Percentiles rank a stretch among this genome's conserved stretches.
phyloP scores from a whole-genome alignment of 2,797 vertebrate genomes.

The Tolypeutes matacus region DNA sequence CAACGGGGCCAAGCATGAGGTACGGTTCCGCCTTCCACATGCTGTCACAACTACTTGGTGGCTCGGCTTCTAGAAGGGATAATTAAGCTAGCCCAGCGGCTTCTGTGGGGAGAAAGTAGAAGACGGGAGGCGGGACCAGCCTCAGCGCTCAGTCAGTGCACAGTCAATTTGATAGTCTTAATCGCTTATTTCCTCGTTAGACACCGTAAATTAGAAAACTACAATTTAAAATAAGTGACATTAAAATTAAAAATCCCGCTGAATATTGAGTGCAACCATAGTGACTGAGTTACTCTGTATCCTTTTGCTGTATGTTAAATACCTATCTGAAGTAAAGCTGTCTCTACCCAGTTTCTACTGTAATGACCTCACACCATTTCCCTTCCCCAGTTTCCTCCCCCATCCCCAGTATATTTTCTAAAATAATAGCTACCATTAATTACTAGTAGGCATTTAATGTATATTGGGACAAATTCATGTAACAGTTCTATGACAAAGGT shows the following conservation, averaged over 20 bases:
- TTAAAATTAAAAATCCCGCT: background rate
- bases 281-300: background rate
- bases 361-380: background rate
- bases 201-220: background rate
- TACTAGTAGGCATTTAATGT: constrained; percentile 29
- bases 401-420: background rate
- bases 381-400: background rate
- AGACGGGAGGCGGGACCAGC: no score
- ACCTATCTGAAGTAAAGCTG: background rate
- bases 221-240: background rate
- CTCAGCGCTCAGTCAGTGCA: no score
- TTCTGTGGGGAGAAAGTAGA: no score
- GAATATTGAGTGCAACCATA: background rate
- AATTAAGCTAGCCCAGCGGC: no score
- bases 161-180: background rate
- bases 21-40: no score
- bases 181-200: background rate
- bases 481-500: background rate
- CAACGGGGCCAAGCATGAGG: no score
- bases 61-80: no score
- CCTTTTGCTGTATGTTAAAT: background rate
- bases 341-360: background rate
- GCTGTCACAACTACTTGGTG: no score
- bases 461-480: background rate
- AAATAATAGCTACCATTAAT: constrained; percentile 8